Conservation (phyloP, 2,888 invertebrate species). For the Rhimphoctona megacephalus region DNA sequence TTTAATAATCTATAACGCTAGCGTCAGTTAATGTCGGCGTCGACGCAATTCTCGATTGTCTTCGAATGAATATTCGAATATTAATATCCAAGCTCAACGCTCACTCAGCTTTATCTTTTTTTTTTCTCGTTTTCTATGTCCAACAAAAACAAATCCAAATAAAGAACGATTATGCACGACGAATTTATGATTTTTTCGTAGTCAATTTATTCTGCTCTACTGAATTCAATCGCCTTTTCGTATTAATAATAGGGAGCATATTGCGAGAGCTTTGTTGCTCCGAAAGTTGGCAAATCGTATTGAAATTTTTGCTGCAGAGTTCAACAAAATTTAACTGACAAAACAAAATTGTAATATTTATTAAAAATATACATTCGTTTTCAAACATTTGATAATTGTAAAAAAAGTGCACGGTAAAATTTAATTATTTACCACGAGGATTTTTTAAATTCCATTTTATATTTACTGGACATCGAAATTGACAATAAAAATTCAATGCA, state of each 20-base stretch:
- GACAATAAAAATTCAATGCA: too few species aligned
- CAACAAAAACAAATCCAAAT: constrained; percentile 4
- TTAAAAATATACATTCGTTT: too few species aligned
- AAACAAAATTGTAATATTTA: too few species aligned
- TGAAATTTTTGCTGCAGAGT: not conserved
- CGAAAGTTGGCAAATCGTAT: constrained; percentile 39
- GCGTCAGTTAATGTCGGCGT: not conserved
- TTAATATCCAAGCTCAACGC: constrained; percentile 25
- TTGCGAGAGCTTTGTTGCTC: not conserved
- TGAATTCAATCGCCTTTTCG: not conserved
- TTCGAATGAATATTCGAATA: constrained; percentile 59
- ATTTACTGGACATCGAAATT: too few species aligned
- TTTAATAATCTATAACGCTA: constrained; percentile 67
- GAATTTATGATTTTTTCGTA: constrained; percentile 5
- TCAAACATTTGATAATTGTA: too few species aligned
- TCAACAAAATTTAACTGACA: not conserved
- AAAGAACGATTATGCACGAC: not conserved
- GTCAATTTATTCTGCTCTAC: not conserved
- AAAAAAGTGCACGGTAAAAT: too few species aligned
- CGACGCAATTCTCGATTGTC: constrained; percentile 4
- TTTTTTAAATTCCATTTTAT: too few species aligned
- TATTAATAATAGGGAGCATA: not conserved
- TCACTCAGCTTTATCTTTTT: not conserved
- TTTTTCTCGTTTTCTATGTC: not conserved
- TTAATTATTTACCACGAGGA: too few species aligned